These are phyloP conservation scores for Epizoanthus scotinus DNA, from an alignment of 92 coral and sea anemone genomes.

Conservation along the genomic window DNA sequence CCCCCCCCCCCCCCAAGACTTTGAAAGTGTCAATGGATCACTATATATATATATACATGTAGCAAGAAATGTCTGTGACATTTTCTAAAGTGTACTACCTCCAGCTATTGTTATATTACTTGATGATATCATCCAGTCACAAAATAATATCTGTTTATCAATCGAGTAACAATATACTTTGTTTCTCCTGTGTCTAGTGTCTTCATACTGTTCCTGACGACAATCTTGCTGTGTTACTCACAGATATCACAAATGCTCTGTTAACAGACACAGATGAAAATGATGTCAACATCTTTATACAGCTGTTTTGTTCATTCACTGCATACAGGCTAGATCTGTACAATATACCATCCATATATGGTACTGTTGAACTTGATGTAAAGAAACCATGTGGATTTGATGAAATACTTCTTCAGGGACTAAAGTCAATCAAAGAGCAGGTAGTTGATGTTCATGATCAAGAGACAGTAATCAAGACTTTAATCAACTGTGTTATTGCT, in stretches of 20 bases:
- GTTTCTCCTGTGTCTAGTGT: background rate
- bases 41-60: too few relatives aligned
- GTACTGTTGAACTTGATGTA: background rate
- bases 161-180: background rate
- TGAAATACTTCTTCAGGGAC: slow-evolving; percentile 3
- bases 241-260: slow-evolving; percentile 26
- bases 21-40: too few relatives aligned
- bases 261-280: slow-evolving; percentile 8
- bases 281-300: slow-evolving; percentile 10
- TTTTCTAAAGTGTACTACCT: too few relatives aligned
- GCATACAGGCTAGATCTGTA: background rate
- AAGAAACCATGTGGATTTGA: background rate
- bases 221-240: background rate
- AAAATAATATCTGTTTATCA: too few relatives aligned
- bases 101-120: too few relatives aligned
- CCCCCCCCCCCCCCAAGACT: too few relatives aligned
- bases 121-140: too few relatives aligned
- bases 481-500: slow-evolving; percentile 19
- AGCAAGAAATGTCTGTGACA: too few relatives aligned
- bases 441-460: slow-evolving; percentile 4
- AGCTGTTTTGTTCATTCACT: slow-evolving; percentile 10
- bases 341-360: background rate
- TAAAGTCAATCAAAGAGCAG: background rate
- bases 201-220: background rate
- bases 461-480: background rate